Base-by-base conservation (phyloP, 2,797 vertebrate species). In the Fistularia tabacaria region DNA sequence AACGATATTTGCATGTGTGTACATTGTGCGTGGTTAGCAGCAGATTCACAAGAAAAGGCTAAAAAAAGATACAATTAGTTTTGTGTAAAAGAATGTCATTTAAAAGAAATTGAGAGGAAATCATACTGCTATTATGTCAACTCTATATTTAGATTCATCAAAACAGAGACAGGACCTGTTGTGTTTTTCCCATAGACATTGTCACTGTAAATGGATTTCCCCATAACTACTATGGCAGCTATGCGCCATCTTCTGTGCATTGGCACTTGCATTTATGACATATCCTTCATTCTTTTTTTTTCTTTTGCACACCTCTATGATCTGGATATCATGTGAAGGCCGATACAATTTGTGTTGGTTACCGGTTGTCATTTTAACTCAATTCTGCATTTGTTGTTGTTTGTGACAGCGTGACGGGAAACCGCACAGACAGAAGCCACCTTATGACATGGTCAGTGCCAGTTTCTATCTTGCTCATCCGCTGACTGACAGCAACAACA, bases 401-500 rank as follows among this genome's bases (percentile, higher is more conserved):
- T 70, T 58, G 57, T 58, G 59, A 57, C 48, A 36, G 40, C 59
- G 39, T 13, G 51, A 61, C 61, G 65, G 36, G 65, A 65, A 71
- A 59, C 39, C 46, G 52, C 14, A 49, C 39, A 46, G 69, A 74
- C 66, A 61, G 54, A 52, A 60, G 73, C 67, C 69, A 67, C 62
- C 61, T 69, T 62, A 50, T 71, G 64, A 68, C 73, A 59, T 66
- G 59, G 43, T 52, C 12, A 12, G 40, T 79, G 80, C 63, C 81
- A 77, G 52, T 51, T 80, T 63, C 47, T 61, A 84, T 83, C 63
- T 66, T 15, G n/a, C 54, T 57, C 73, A 51, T 14, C 47, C 48
- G 9, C 40, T 81, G 85, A 88, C 54, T 82, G 86, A 87, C 84
- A 85, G 80, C 65, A 8, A 54, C 13, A 73, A 80, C 86, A 86